Evolutionary conservation across 64 coral and sea anemone genomes (phyloP), one percentile per base, ranked within the genome.

Genomic region (Acropora yongei): DNA sequence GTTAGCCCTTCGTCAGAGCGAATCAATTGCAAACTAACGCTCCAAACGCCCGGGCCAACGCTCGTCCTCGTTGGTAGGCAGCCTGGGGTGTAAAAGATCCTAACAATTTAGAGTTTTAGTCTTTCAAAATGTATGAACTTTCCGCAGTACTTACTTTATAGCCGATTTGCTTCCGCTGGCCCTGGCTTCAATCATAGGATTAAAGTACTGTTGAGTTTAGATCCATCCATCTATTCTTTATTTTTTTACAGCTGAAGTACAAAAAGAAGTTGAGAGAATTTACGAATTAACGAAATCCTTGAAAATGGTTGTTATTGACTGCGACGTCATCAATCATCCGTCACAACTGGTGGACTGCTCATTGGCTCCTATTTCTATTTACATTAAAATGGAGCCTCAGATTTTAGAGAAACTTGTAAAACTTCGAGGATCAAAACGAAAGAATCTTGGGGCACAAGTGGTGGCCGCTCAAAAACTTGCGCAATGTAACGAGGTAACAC

Each of bases 281-380:
- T 96, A 96, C 55, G 95, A 96, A 88, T 68, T 96, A 30, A 87
- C 95, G 3, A 96, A 96, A 77, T 90, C 87, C 78, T 79, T 96
- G 60, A 93, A 93, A 67, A 89, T 96, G 68, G 95, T 96, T 4
- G 90, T 96, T 19, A 96, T 96, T 16, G 95, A 96, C 61, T 91
- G 95, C 76, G 95, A 96, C 77, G 95, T 90, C 87, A 96, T 96
- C 19, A 96, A 96, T 19, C 95, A 96, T 49, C 95, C 95, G 1
- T 96, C 95, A 9, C 95, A 96, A 20, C 91, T 96, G 4, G 67
- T 82, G 17, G 95, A 96, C 65, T 96, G 95, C 80, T 93, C 95
- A 61, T 65, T 96, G 80, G 94, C 94, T 39, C 94, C 94, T 11
- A 87, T 96, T 39, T 49, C 92, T 18, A 87, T 96, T 49, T 96